Percentiles rank a stretch among this genome's conserved stretches.
Evolutionary conservation across 1,140 invertebrate genomes (phyloP).

Genomic region (Acromyrmex echinatior): DNA sequence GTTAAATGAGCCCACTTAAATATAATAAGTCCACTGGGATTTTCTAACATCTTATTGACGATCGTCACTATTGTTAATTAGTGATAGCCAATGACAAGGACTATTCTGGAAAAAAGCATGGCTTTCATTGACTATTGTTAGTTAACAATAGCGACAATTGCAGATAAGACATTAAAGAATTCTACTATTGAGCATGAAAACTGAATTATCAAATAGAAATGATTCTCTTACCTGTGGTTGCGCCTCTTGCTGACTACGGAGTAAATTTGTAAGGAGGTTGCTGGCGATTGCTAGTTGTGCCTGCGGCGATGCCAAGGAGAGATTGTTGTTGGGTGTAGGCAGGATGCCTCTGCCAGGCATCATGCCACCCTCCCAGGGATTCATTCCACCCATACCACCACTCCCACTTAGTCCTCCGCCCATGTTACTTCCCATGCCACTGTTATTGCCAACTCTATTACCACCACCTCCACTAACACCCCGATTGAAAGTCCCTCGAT

Average conservation of each 20-base stretch:
- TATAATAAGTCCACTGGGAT: no score
- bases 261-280: conserved; percentile 85
- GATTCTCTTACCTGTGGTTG: conserved; percentile 81
- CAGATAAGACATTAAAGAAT: no score
- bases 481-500: conserved; percentile 80
- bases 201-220: not conserved
- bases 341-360: conserved; percentile 86
- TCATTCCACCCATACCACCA: conserved; percentile 81
- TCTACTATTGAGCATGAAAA: not conserved
- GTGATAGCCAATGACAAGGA: no score
- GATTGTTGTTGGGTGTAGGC: conserved; percentile 84
- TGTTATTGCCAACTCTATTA: conserved; percentile 68
- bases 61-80: no score
- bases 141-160: no score
- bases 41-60: no score
- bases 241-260: conserved; percentile 84
- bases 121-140: no score
- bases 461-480: conserved; percentile 74
- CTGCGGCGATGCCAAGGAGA: conserved; percentile 85
- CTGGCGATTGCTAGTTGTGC: conserved; percentile 86
- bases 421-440: conserved; percentile 70
- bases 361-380: conserved; percentile 86
- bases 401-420: conserved; percentile 74
- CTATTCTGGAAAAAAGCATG: no score
- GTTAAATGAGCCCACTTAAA: not conserved